Base-by-base conservation (phyloP, 1,140 invertebrate species). In the Philaenus spumarius region DNA sequence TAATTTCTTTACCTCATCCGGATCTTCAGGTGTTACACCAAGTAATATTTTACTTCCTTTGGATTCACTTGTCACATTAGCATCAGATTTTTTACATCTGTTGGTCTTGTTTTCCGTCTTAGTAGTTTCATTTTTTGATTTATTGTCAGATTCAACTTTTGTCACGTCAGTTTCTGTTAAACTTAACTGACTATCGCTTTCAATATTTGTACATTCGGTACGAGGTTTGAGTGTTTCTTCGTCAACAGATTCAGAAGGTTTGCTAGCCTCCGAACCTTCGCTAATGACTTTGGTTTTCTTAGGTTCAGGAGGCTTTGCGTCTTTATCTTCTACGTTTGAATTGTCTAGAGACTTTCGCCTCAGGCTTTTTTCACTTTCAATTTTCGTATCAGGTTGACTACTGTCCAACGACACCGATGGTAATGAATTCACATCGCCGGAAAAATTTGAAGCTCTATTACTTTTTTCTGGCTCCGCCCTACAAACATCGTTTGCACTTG, bases 281-380 rank as follows among this genome's bases (percentile, higher is more conserved):
- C 40, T 53, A 26, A 24, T 37, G 15, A 46, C 35, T 52, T 59
- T 52, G 6, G 47, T 43, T 34, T 59, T 59, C 15, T 58, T 40
- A 37, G 42, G 22, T 14, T 50, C 47, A 39, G 37, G 34, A 37
- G 46, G 35, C 14, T 39, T 22, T 4, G 35, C 14, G 15, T 58
- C 56, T 19, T 20, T 24, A 19, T 50, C 37, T n/a, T 40, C 48
- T 14, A 35, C 3, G 19, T 34, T 23, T 12, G 43, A 34, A 30
- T 9, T 11, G 14, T 54, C 51, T 17, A 37, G 37, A 11, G 50
- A 53, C 19, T 53, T 53, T 20, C 50, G 15, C 19, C 50, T 53
- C 7, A 22, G 22, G 9, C 14, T 15, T 37, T 39, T 53, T 20
- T 53, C 50, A 48, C 39, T 50, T 62, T 53, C 24, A 61, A 30